Base-by-base conservation (phyloP, 2,888 invertebrate genomes). In the Phyllotreta striolata region DNA sequence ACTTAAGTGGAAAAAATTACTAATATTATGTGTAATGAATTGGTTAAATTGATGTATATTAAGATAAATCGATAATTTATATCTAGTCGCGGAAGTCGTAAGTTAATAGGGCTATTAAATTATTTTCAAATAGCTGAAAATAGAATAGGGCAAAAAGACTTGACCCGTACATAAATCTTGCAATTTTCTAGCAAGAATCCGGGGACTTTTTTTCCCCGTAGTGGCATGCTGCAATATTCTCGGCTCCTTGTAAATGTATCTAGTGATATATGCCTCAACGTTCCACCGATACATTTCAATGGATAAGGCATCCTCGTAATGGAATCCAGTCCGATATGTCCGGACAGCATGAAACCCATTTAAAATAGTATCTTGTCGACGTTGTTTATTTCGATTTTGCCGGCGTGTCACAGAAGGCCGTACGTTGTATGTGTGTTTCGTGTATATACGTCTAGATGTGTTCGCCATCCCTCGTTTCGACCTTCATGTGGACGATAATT, bases 361-460 rank as follows among this genome's bases (percentile, higher is more conserved):
- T 67, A 67, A 67, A 69, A 69, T 67, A 56, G 66, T 69, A 67
- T 69, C 69, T 68, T 66, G 68, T 66, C 63, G 61, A 59, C 47
- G 68, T 61, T 66, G 69, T 69, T 66, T 67, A 67, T 70, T 70
- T 67, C 67, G 66, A 58, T 64, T 60, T 60, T 43, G 57, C 62
- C 67, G 63, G 59, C 58, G 59, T 66, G 64, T 69, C 62, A 63
- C 47, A 47, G 35, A 56, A 52, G 57, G 24, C 57, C 55, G 55
- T 51, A 63, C 44, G 12, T 44, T 59, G 37, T 52, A 55, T 24
- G 37, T 55, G 55, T 40, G 46, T 14, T 24, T 39, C 12, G 46
- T 46, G 24, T 46, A 46, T 44, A 14, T 39, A 43, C 35, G 13
- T 44, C 46, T 34, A 9, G 10, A n/a, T 38, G n/a, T 58, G 9